Evolutionary conservation across 2,797 vertebrate genomes (phyloP).

Genomic region (Smutsia temminckii): DNA sequence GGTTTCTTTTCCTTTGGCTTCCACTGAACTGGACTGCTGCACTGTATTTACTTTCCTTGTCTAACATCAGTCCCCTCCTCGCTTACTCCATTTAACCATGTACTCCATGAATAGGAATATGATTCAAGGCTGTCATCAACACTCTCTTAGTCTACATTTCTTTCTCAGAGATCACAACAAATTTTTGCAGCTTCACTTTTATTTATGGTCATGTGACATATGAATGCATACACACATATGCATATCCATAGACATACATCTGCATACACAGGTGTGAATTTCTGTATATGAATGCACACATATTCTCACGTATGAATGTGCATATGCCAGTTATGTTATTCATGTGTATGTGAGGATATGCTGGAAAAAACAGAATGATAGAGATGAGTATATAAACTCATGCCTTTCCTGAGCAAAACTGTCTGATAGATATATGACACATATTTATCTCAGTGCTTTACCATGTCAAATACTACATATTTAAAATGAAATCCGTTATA

Average conservation of each 20-base stretch:
- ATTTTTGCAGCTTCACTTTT: neutral
- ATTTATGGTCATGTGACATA: neutral
- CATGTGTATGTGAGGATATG: neutral
- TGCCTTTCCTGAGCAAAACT: neutral
- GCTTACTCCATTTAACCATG: neutral
- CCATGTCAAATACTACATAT: neutral
- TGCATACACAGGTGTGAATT: neutral
- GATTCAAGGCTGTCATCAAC: no score
- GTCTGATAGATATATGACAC: neutral
- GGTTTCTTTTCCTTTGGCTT: neutral
- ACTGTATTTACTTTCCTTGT: neutral
- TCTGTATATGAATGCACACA: neutral
- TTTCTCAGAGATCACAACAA: neutral
- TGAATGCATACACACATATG: neutral
- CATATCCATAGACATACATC: neutral
- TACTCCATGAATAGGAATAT: neutral
- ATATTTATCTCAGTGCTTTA: neutral
- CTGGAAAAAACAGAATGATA: neutral
- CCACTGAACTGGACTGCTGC: rapidly evolving
- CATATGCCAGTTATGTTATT: neutral
- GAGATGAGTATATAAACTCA: neutral
- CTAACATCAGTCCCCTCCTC: neutral
- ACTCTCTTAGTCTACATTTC: neutral
- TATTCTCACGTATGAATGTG: neutral
- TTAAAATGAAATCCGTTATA: neutral